Base-by-base conservation (phyloP, 2,888 invertebrate genomes). In the Amiota minor region DNA sequence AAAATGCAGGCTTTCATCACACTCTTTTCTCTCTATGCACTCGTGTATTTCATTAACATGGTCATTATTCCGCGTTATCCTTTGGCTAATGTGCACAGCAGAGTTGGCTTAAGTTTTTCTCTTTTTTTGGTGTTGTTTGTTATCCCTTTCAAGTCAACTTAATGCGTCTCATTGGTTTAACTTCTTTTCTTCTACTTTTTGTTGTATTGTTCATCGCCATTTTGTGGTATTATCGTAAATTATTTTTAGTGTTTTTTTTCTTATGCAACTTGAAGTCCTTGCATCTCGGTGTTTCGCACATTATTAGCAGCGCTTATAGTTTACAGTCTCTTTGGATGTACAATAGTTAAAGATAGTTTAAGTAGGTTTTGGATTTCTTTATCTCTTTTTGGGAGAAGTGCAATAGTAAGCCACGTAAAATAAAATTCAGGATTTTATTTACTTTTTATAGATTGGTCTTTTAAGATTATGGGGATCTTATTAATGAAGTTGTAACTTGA, bases 31-130 rank as follows among this genome's bases (percentile, higher is more conserved):
- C 82, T 35, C 6, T 35, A 35, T 82, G 84, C 84, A 82, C 83
- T 83, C 82, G 80, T 83, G 83, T 83, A 82, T 80, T 82, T 81
- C 84, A 84, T 83, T 83, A 83, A 83, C 83, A 84, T 84, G 81
- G 84, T 82, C 83, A 83, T 83, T 83, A 83, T 83, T 75, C 81
- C 64, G 72, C 72, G 77, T 76, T 78, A 77, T 79, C 76, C 80
- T 77, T 79, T 69, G 70, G 73, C 80, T 82, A 82, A 82, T 81
- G 81, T 65, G 50, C 20, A 68, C 68, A 72, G 72, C 35, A 35
- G 35, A 35, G 6, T 35, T 35, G 35, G 35, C 35, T 35, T 71
- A 16, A 49, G 55, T 62, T 61, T 69, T 56, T 67, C 72, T 72
- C 71, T 62, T 59, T 70, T 61, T 6, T 35, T 35, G 35, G 0